Conservation (phyloP, 2,797 vertebrate species). For the Melanotaenia boesemani region DNA sequence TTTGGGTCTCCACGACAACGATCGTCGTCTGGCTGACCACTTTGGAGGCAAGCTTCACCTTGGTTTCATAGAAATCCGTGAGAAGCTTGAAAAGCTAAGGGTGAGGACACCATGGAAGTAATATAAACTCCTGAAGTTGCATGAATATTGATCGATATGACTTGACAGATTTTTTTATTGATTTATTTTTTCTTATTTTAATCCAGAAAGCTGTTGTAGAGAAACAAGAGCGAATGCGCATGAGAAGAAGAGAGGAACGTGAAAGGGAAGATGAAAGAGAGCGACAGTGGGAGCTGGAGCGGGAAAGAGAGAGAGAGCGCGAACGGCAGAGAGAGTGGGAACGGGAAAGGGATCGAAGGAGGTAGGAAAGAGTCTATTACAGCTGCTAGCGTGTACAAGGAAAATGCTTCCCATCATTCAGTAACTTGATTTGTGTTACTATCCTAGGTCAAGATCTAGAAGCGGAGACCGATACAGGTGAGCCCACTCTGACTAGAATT, state of each 20-base stretch:
- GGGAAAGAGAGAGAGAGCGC: constrained; percentile 87
- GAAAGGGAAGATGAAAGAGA: constrained; percentile 81
- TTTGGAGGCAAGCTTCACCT: constrained; percentile 98
- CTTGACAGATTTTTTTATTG: background rate
- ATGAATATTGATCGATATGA: background rate
- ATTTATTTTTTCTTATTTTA: background rate
- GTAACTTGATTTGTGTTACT: background rate
- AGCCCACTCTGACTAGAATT: background rate
- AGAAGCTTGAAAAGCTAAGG: constrained; percentile 96
- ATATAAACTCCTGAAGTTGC: background rate
- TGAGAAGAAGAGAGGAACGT: constrained; percentile 82
- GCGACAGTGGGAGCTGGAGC: constrained; percentile 82
- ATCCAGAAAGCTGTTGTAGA: constrained; percentile 93
- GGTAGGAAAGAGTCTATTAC: constrained; percentile 55
- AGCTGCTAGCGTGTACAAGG: background rate
- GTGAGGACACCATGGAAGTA: constrained; percentile 66
- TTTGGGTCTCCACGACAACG: constrained; percentile 97
- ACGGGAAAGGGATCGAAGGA: constrained; percentile 59
- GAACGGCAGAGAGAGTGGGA: constrained; percentile 71
- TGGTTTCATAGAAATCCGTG: constrained; percentile 98
- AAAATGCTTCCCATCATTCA: background rate
- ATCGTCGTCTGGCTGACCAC: constrained; percentile 96
- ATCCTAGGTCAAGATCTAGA: constrained; percentile 82
- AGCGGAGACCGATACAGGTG: constrained; percentile 85
- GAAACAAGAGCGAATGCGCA: constrained; percentile 94